Base-by-base conservation (phyloP, 2,797 vertebrate species). In the Masticophis lateralis region DNA sequence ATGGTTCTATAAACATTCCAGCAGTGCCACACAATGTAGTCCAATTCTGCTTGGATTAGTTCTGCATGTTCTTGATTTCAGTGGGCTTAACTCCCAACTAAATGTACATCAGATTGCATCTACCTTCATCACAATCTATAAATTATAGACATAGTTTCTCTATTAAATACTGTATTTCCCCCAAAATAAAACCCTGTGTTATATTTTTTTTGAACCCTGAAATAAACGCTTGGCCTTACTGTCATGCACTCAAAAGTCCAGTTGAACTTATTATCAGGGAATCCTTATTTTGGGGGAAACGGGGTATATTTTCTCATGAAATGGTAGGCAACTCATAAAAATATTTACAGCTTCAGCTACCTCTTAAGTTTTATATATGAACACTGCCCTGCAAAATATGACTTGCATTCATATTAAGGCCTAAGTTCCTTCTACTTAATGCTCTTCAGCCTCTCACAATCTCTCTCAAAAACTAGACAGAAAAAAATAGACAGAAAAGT, bases 1-100 rank as follows among this genome's bases (percentile, higher is more conserved):
- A 57, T 93, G 95, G 93, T 93, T 94, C 56, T 96, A 61, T 37
- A 27, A 43, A 88, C 22, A 32, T 63, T n/a, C 27, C 43, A 60
- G 51, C 20, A 32, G 32, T 57, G 6, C 47, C 37, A 20, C 32
- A 83, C 53, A 47, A 28, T 53, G 8, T 9, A 87, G 32, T 61
- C 37, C 27, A 57, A n/a, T 74, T 28, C 55, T 57, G 28, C 47
- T 27, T 53, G 22, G 43, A 37, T 20, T 69, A 59, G 11, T 37
- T 92, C 63, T 56, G 59, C 55, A 53, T 32, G 87, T 51, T 28
- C 43, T 51, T 13, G 7, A 22, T 5, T 47, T 69, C 59, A 93
- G 9, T 92, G 56, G 56, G 20, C 10, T 89, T 79, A 43, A 57
- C 13, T 89, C 28, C 56, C 43, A 83, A 32, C 3, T 47, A 74